Conservation (phyloP, 2,113 vertebrate species). For the Aviceda subcristata region DNA sequence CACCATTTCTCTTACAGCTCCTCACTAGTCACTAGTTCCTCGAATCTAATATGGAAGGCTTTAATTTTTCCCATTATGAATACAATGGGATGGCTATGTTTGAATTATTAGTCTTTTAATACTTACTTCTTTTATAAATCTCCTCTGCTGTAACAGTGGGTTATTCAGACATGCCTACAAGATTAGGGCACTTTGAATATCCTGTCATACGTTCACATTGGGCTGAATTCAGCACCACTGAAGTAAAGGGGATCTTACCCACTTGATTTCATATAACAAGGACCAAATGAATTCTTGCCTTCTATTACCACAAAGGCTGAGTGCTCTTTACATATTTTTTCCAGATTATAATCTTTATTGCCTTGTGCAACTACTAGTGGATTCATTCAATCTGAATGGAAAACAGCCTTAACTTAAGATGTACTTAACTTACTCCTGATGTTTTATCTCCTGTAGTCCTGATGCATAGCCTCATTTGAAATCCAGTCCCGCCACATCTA, state of each 20-base stretch:
- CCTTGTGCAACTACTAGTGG: not conserved
- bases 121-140: not conserved
- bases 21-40: not conserved
- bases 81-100: not conserved
- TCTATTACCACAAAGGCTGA: not conserved
- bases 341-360: not conserved
- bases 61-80: not conserved
- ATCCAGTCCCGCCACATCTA: not conserved
- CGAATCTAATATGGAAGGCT: not conserved
- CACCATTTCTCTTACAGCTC: not conserved
- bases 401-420: not conserved
- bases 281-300: not conserved
- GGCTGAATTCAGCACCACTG: not conserved
- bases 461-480: not conserved
- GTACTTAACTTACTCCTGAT: not conserved
- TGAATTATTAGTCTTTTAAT: not conserved
- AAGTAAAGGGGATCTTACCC: not conserved
- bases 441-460: not conserved
- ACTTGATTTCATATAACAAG: not conserved
- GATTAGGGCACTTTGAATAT: not conserved
- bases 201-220: not conserved
- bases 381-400: not conserved
- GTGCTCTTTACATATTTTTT: not conserved
- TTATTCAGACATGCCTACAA: not conserved
- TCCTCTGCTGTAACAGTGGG: not conserved